Percentiles rank a stretch among this genome's conserved stretches.
Conservation (phyloP, 2,797 vertebrate genomes). For the Vipera ursinii region DNA sequence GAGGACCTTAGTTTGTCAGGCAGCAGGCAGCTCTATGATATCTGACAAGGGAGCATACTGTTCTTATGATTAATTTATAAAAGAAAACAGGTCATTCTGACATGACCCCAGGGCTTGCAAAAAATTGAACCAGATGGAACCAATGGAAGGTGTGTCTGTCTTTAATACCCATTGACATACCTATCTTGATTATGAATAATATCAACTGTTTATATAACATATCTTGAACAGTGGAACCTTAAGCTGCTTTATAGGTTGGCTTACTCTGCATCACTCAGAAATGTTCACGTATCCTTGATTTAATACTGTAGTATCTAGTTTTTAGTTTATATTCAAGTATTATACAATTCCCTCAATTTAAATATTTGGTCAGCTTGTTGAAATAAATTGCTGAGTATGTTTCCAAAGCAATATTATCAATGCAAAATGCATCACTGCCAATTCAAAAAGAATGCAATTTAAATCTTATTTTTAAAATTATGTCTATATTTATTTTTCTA, state of each 20-base stretch:
- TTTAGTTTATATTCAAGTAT: background rate
- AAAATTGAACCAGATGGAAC: slow-evolving; percentile 38
- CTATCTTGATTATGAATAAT: slow-evolving; percentile 48
- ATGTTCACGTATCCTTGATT: background rate
- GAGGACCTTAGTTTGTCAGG: slow-evolving; percentile 31
- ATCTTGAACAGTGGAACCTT: background rate
- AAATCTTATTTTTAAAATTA: slow-evolving; percentile 11
- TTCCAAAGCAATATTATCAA: background rate
- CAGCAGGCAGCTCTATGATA: slow-evolving; percentile 32
- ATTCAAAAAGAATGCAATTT: background rate
- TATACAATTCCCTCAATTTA: slow-evolving; percentile 2
- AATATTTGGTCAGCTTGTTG: background rate
- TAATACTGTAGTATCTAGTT: background rate
- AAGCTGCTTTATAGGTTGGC: slow-evolving; percentile 24
- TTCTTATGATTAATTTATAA: slow-evolving; percentile 47
- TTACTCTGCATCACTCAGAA: slow-evolving; percentile 1
- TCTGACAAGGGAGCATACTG: slow-evolving; percentile 11
- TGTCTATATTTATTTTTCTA: slow-evolving; percentile 10
- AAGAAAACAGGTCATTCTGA: slow-evolving; percentile 32
- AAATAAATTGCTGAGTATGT: slow-evolving; percentile 6
- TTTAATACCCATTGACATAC: slow-evolving; percentile 46
- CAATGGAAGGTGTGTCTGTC: slow-evolving; percentile 27
- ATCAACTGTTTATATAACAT: slow-evolving; percentile 27
- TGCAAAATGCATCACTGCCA: background rate
- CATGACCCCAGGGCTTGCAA: slow-evolving; percentile 11